Base-by-base conservation (phyloP, 2,113 vertebrate species). In the Spheniscus mendiculus region DNA sequence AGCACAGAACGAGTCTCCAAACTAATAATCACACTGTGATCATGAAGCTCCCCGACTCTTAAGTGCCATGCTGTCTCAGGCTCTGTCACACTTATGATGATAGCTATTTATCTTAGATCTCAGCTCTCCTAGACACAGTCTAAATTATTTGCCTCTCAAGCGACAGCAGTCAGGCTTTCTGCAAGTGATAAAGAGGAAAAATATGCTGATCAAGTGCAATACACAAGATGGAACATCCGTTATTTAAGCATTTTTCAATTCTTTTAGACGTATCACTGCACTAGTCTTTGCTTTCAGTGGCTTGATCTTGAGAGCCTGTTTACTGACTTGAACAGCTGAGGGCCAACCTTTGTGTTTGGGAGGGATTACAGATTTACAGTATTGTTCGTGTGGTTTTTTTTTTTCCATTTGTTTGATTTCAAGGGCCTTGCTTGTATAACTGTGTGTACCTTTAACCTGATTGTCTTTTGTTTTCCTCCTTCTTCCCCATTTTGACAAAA, bases 81-180 rank as follows among this genome's bases (percentile, higher is more conserved):
- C 52, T 95, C 72, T 63, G 5, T 94, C 86, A 81, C 42, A 44
- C 53, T n/a, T n/a, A n/a, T 78, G 71, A 90, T 88, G 55, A 73
- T 29, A 78, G 72, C 63, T 91, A 58, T 94, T 96, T 88, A 40
- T 89, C 42, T 86, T 81, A 58, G 55, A 79, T 74, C 12, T 3
- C 61, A 61, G 30, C 56, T 74, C 44, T 96, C 38, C 59, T 82
- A 89, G 69, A 87, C 38, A 89, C 15, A 67, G 36, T 22, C 52
- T 79, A 61, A 92, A 93, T 83, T 76, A 67, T 93, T 92, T 92
- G 58, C 18, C 58, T 94, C 71, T 91, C 87, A 95, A 77, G 40
- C 86, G 77, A 44, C 15, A 92, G 78, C n/a, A 93, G 59, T 89
- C 34, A 74, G 79, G 23, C 45, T 85, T 97, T 87, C 49, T 66